phyloP scores from a whole-genome alignment of 1,140 invertebrate genomes.

The Pentalonia nigronervosa region DNA sequence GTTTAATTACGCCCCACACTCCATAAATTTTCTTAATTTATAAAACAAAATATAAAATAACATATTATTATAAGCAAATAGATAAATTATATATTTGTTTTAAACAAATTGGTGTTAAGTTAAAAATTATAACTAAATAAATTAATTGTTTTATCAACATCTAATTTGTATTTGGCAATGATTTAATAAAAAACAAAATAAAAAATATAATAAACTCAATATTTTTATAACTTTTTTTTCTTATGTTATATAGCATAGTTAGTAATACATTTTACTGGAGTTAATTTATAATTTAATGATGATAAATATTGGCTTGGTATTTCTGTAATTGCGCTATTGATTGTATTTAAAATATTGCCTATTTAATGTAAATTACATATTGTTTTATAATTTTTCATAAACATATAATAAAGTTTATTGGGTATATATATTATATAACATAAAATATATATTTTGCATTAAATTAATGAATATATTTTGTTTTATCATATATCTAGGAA shows the following conservation, averaged over 20 bases:
- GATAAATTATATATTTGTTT: too few species aligned
- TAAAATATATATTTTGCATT: not conserved
- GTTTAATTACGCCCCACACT: too few species aligned
- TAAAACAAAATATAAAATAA: too few species aligned
- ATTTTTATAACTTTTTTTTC: too few species aligned
- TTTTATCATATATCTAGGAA: not conserved
- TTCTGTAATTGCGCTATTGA: not conserved
- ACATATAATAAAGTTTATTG: not conserved
- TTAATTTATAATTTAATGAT: not conserved
- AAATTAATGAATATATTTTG: not conserved
- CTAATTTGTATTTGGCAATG: too few species aligned
- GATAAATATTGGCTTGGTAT: not conserved
- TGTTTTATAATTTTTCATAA: not conserved
- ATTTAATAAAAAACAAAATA: too few species aligned
- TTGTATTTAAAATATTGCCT: not conserved
- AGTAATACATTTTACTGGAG: not conserved
- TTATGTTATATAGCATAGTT: not conserved
- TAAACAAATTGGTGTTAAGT: too few species aligned
- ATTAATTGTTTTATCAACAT: too few species aligned
- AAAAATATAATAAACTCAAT: too few species aligned
- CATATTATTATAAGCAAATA: too few species aligned
- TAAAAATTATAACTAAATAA: too few species aligned
- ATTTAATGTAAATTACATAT: not conserved
- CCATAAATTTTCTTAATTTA: too few species aligned
- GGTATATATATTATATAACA: not conserved